Evolutionary conservation across 1,140 invertebrate species (phyloP), one percentile per base, ranked within the genome.

Genomic region (Pomphorhynchus laevis): DNA sequence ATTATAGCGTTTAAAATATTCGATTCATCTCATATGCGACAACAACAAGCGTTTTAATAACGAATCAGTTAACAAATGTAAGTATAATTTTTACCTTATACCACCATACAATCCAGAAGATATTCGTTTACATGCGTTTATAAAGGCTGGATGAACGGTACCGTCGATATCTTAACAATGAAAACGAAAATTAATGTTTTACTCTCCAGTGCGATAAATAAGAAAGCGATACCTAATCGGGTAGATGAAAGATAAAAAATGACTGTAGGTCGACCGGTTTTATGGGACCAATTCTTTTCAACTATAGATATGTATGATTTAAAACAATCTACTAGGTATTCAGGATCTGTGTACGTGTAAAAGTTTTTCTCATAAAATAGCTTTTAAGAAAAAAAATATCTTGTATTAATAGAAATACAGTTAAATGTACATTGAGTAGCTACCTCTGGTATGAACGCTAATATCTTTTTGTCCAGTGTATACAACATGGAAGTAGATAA

Each of bases 401-500:
- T 39, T 39, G 14, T 24, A 14, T 11, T 20, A 27, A 33, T 34
- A 14, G 11, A 21, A 22, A 2, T 27, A 24, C 1, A 34, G 20
- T 36, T 32, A 23, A 44, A 39, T 21, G 9, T 27, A 44, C 5
- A 41, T 32, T 14, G 31, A n/a, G n/a, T n/a, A 48, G 52, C 61
- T 65, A 91, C 82, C 70, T 93, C 80, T 29, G 86, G 86, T 8
- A 80, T 91, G 55, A 95, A 98, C 2, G 80, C 82, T 58, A 91
- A 82, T 47, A 91, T 82, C 51, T 72, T 68, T 57, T 91, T 76
- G 48, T 86, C 74, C 16, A 95, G 61, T 9, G 75, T 73, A 56
- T 95, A 98, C 24, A 98, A 58, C 64, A 91, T 91, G 57, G 82
- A 91, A n/a, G 86, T 98, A 52, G 77, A 79, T 5, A 98, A 60